Conservation (phyloP, 2,888 invertebrate species). For the Lordiphosa fenestrarum region DNA sequence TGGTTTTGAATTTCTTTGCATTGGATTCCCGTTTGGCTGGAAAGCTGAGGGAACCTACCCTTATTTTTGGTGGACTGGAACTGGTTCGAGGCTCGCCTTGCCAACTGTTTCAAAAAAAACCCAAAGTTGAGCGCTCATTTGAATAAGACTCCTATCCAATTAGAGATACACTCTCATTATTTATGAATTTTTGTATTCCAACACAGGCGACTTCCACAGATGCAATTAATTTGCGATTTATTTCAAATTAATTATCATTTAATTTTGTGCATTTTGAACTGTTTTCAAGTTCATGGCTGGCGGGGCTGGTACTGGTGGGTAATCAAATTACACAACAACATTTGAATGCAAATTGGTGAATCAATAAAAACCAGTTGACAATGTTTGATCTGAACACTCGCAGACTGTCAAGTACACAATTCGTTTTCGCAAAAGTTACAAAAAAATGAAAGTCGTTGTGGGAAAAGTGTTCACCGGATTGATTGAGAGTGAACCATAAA, state of each 20-base stretch:
- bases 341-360: conserved; percentile 30
- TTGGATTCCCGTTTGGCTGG: conserved; percentile 24
- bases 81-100: conserved; percentile 26
- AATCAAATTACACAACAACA: conserved; percentile 18
- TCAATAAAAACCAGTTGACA: conserved; percentile 29
- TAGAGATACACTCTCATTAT: conserved; percentile 22
- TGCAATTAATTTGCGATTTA: conserved; percentile 29
- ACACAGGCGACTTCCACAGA: conserved; percentile 4
- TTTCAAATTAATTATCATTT: conserved; percentile 4
- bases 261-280: conserved; percentile 31
- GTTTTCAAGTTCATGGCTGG: conserved; percentile 1
- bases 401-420: conserved; percentile 8
- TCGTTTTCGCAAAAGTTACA: conserved; percentile 1
- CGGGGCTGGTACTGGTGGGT: neutral
- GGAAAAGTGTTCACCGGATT: conserved; percentile 46
- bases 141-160: conserved; percentile 21
- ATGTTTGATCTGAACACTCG: neutral
- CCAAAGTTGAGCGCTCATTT: conserved; percentile 5
- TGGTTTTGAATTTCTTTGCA: conserved; percentile 38
- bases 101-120: conserved; percentile 32
- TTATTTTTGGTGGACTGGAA: conserved; percentile 16
- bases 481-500: conserved; percentile 9
- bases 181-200: conserved; percentile 15
- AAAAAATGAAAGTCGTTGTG: conserved; percentile 51
- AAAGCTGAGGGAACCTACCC: conserved; percentile 38